Percentiles rank a stretch among this genome's conserved stretches.
phyloP scores from a whole-genome alignment of 2,888 invertebrate genomes.

The Callosobruchus maculatus region DNA sequence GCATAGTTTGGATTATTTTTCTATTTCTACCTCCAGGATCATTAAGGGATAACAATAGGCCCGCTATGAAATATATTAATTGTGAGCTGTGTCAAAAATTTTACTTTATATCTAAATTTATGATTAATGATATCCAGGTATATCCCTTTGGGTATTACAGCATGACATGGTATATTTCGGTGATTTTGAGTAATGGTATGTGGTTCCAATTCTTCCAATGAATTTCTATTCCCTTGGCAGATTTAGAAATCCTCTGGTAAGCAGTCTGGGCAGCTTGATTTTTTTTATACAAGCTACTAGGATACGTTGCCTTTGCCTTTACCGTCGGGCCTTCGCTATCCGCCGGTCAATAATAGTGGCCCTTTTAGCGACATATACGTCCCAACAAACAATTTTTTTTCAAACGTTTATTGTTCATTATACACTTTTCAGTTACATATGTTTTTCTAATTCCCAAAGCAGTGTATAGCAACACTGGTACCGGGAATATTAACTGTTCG shows the following conservation, averaged over 20 bases:
- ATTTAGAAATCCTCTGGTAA: constrained; percentile 40
- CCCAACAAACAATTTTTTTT: too few species aligned
- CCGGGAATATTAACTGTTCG: too few species aligned
- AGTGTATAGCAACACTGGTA: too few species aligned
- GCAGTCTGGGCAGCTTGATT: constrained; percentile 43
- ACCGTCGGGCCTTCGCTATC: too few species aligned
- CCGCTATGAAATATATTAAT: constrained; percentile 56
- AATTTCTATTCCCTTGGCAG: constrained; percentile 27
- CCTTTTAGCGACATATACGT: not conserved
- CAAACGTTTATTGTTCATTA: too few species aligned
- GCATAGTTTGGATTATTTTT: constrained; percentile 17
- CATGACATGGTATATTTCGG: constrained; percentile 41
- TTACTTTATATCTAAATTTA: constrained; percentile 47
- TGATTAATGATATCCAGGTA: constrained; percentile 48
- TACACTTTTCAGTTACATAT: too few species aligned
- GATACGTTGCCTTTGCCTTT: not conserved
- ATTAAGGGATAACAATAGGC: constrained; percentile 43
- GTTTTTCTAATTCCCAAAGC: too few species aligned
- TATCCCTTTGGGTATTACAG: constrained; percentile 43
- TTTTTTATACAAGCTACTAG: constrained; percentile 21
- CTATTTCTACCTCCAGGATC: constrained; percentile 33
- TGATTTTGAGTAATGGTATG: constrained; percentile 40
- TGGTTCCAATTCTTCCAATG: constrained; percentile 27
- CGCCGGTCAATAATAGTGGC: not conserved
- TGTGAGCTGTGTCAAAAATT: constrained; percentile 45